These are phyloP conservation scores for Caenorhabditis panamensis DNA, from an alignment of 2,888 invertebrate genomes.

Conservation along the genomic window DNA sequence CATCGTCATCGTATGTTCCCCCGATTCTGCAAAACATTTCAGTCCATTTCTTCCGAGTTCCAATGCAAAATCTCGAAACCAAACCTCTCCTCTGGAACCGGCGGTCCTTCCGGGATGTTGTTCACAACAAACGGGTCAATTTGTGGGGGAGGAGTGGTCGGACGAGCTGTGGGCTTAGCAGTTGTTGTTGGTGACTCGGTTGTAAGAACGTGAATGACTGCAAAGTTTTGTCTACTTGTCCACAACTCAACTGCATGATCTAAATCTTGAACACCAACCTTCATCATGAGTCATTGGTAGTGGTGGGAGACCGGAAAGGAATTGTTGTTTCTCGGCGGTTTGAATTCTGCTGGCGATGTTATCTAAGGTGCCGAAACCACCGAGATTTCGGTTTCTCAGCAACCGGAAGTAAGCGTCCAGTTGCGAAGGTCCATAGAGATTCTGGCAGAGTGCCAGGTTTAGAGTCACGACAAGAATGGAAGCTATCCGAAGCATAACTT, in stretches of 20 bases:
- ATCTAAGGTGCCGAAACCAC: constrained; percentile 45
- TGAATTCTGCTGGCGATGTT: constrained; percentile 36
- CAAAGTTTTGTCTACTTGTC: too few relatives aligned
- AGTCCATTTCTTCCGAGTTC: not conserved
- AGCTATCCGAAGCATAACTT: constrained; percentile 33
- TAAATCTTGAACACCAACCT: too few relatives aligned
- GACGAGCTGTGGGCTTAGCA: constrained; percentile 50
- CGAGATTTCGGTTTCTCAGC: constrained; percentile 45
- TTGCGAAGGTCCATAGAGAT: constrained; percentile 57
- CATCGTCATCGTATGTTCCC: constrained; percentile 63
- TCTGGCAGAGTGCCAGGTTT: constrained; percentile 38
- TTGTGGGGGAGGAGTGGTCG: constrained; percentile 56
- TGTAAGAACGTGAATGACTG: constrained; percentile 57
- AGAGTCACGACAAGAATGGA: constrained; percentile 5
- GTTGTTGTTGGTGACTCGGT: constrained; percentile 59
- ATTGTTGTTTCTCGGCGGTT: constrained; percentile 48
- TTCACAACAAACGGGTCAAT: constrained; percentile 48
- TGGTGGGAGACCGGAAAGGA: constrained; percentile 59
- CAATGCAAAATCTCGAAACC: not conserved
- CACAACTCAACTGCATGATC: too few relatives aligned
- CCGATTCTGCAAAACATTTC: constrained; percentile 42
- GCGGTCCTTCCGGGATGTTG: constrained; percentile 55
- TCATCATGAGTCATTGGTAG: constrained; percentile 66
- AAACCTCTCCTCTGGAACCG: constrained; percentile 61
- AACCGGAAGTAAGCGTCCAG: constrained; percentile 55